Evolutionary conservation across 2,797 vertebrate species (phyloP), one percentile per base, ranked within the genome.

Genomic region (Atherinosoma microstoma): DNA sequence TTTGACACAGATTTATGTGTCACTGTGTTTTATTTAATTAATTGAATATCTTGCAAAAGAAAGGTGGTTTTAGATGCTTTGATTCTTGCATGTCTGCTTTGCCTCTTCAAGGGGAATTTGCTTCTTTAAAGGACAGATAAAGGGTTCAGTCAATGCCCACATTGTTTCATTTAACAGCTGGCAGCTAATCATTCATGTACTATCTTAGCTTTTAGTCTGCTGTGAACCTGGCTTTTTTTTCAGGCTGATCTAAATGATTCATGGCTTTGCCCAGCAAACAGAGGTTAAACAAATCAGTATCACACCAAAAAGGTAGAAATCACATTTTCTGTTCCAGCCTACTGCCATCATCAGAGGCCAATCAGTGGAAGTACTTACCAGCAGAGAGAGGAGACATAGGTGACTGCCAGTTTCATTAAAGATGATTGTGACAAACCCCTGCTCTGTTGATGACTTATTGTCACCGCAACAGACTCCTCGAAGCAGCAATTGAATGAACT

Each of bases 291-390:
- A 81, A 88, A 83, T 86, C 89, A 87, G 74, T 54, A 80, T 64
- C 77, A 68, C 75, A 71, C 78, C 57, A 71, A 84, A 85, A 77
- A 69, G 76, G 75, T 68, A 82, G 77, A 85, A 88, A 89, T 93
- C 82, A 81, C 8, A 79, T 88, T 74, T 80, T 89, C 70, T 70
- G 56, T 82, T 69, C 56, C 78, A 78, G 66, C 78, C 70, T 68
- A 75, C 79, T 84, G 80, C 73, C 90, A 84, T 90, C 85, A 87
- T 92, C 87, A 89, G 69, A 84, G 63, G 76, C 73, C 82, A 91
- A 88, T 92, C 87, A 90, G 87, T 87, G 63, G 36, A 75, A 84
- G 77, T 62, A 73, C 84, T 88, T 73, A 66, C 76, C 82, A 83
- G 65, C 72, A 73, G 73, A 65, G 76, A 67, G 68, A 66, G 70